Evolutionary conservation across 2,888 invertebrate species (phyloP).

Genomic region (Peribatodes rhomboidaria): DNA sequence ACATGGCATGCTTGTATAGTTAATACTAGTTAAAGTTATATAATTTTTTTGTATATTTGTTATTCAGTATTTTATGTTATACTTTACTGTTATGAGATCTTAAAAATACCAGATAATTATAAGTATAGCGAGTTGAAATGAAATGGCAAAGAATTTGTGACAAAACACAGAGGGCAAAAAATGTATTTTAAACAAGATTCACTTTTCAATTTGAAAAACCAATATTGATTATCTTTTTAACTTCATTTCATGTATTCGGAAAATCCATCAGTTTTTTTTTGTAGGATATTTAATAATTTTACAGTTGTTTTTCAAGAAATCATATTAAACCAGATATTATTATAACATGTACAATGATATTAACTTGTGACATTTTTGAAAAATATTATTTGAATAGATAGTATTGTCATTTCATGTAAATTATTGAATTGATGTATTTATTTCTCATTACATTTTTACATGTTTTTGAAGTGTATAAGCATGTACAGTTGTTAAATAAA

Average conservation of each 20-base stretch:
- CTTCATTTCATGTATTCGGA: background rate
- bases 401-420: conserved; percentile 57
- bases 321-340: conserved; percentile 22
- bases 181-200: background rate
- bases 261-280: background rate
- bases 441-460: conserved; percentile 52
- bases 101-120: background rate
- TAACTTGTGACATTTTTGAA: conserved; percentile 48
- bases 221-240: background rate
- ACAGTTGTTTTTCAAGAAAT: conserved; percentile 2
- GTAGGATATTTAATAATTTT: conserved; percentile 4
- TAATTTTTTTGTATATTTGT: conserved; percentile 29
- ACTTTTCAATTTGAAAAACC: background rate
- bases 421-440: conserved; percentile 60
- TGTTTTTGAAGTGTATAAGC: conserved; percentile 42
- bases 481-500: conserved; percentile 54
- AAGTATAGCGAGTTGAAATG: too few species aligned
- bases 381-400: conserved; percentile 60
- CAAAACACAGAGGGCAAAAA: too few species aligned
- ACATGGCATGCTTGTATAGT: conserved; percentile 16
- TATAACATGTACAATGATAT: conserved; percentile 36
- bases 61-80: conserved; percentile 27
- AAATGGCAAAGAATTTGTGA: background rate
- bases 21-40: conserved; percentile 10
- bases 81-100: conserved; percentile 5